These are phyloP conservation scores for Cyprichromis sp. DNA, from an alignment of 2,113 vertebrate genomes.

Conservation along the genomic window DNA sequence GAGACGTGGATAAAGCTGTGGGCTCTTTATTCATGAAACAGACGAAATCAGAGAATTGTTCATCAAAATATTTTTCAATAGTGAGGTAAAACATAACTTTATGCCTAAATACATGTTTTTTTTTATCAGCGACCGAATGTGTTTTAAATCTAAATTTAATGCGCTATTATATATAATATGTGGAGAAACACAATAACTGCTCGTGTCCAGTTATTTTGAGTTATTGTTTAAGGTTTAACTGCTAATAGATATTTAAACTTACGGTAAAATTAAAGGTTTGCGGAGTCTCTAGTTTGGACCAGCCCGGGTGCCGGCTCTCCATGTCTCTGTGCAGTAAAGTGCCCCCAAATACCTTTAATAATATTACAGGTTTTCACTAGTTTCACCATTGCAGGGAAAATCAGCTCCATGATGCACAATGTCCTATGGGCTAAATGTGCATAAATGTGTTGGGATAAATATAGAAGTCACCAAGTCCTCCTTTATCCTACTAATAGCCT, in stretches of 20 bases:
- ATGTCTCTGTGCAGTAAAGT: not conserved
- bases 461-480: not conserved
- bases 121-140: not conserved
- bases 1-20: not conserved
- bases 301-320: fast-evolving
- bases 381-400: not conserved
- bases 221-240: not conserved
- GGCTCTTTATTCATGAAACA: not conserved
- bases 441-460: not conserved
- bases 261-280: not conserved
- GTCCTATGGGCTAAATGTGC: not conserved
- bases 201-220: not conserved
- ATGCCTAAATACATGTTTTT: not conserved
- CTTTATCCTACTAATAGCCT: not conserved
- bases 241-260: not conserved
- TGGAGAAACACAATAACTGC: fast-evolving
- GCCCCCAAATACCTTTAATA: not conserved
- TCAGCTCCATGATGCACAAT: not conserved
- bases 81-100: not conserved
- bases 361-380: not conserved
- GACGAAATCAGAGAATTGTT: not conserved
- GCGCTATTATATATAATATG: not conserved
- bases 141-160: not conserved
- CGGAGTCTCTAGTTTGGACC: not conserved
- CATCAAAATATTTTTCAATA: not conserved